Conservation (phyloP, 1,140 invertebrate species). For the Nymphalis io region DNA sequence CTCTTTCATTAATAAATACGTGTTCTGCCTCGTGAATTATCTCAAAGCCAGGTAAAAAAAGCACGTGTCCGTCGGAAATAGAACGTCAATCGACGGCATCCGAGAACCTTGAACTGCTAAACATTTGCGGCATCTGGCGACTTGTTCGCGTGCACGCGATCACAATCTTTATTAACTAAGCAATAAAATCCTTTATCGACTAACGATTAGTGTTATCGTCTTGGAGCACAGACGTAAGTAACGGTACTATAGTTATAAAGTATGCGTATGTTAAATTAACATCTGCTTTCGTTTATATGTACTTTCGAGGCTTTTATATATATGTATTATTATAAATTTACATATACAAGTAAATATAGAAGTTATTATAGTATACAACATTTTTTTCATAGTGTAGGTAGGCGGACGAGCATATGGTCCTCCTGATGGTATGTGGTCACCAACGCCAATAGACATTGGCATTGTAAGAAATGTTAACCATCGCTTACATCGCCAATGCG, state of each 20-base stretch:
- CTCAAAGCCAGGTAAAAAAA: not conserved
- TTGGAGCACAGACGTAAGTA: not conserved
- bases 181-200: not conserved
- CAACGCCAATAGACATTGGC: too few species aligned
- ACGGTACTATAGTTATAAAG: not conserved
- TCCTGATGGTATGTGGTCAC: too few species aligned
- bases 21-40: not conserved
- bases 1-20: too few species aligned
- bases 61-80: conserved; percentile 17
- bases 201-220: not conserved
- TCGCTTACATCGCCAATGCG: too few species aligned
- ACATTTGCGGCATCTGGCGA: conserved; percentile 10
- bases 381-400: too few species aligned
- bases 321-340: too few species aligned
- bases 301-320: too few species aligned
- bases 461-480: too few species aligned
- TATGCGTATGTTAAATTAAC: conserved; percentile 1
- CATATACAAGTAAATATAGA: too few species aligned
- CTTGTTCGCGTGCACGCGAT: not conserved
- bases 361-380: too few species aligned
- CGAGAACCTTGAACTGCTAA: conserved; percentile 17
- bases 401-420: too few species aligned
- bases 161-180: not conserved
- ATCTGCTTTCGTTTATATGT: not conserved
- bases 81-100: conserved; percentile 3